Conservation (phyloP, 2,888 invertebrate species). For the Ecliptopera silaceata region DNA sequence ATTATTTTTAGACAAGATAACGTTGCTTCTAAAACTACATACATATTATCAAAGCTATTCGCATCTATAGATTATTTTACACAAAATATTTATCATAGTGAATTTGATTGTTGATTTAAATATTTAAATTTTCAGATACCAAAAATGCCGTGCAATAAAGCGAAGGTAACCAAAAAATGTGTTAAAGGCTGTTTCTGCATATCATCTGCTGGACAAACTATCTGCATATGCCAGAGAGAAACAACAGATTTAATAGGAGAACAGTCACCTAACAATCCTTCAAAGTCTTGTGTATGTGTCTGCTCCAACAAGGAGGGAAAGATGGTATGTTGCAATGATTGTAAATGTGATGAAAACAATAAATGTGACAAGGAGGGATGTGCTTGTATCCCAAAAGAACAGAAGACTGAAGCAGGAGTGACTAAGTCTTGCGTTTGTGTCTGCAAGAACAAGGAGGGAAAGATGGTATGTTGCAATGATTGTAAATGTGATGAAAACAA, state of each 20-base stretch:
- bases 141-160: constrained; percentile 57
- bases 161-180: constrained; percentile 40
- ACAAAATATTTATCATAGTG: too few species aligned
- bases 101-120: too few species aligned
- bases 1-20: too few species aligned
- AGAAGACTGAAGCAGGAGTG: constrained; percentile 30
- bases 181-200: constrained; percentile 44
- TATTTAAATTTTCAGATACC: constrained; percentile 23
- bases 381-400: too few species aligned
- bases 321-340: too few species aligned
- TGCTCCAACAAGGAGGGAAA: too few species aligned
- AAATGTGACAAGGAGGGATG: too few species aligned
- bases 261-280: constrained; percentile 25
- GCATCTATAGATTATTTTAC: too few species aligned
- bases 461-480: too few species aligned
- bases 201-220: constrained; percentile 38
- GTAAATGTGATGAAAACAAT: constrained; percentile 23
- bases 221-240: constrained; percentile 43
- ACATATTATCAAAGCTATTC: too few species aligned
- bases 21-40: too few species aligned
- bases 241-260: constrained; percentile 40
- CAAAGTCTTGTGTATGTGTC: constrained; percentile 29
- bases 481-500: constrained; percentile 14
- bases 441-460: constrained; percentile 38
- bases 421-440: constrained; percentile 43